Percentiles rank a stretch among this genome's conserved stretches.
Evolutionary conservation across 2,797 vertebrate species (phyloP).

Genomic region (Silurus aristotelis): DNA sequence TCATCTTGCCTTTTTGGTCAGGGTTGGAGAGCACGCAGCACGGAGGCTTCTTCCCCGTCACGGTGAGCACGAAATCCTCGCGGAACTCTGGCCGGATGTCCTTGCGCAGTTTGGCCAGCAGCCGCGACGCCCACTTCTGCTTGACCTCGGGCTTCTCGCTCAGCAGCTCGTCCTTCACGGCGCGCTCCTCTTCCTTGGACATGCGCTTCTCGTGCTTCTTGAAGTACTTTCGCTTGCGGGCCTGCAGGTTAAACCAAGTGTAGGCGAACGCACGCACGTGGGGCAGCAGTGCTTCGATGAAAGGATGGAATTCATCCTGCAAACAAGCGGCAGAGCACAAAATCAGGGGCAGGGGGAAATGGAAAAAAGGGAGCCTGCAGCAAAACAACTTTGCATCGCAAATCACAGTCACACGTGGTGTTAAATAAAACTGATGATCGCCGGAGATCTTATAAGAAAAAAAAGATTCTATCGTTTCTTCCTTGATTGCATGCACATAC

Average conservation of each 20-base stretch:
- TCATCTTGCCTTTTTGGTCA: slow-evolving; percentile 99
- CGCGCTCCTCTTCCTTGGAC: slow-evolving; percentile 99
- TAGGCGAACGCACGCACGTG: slow-evolving; percentile 98
- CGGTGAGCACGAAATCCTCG: slow-evolving; percentile 98
- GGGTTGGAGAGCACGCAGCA: slow-evolving; percentile 99
- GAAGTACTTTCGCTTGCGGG: slow-evolving; percentile 99
- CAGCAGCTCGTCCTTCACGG: slow-evolving; percentile 97
- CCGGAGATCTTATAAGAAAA: neutral
- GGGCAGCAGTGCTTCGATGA: slow-evolving; percentile 98
- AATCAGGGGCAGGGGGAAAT: neutral
- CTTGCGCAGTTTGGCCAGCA: slow-evolving; percentile 96
- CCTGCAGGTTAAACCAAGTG: slow-evolving; percentile 99
- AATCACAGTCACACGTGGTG: neutral
- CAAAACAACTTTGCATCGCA: neutral
- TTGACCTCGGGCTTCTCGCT: slow-evolving; percentile 98
- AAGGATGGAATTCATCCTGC: slow-evolving; percentile 98
- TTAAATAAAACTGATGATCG: neutral
- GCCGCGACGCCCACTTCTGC: slow-evolving; percentile 98
- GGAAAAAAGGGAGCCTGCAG: neutral
- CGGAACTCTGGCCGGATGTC: slow-evolving; percentile 98
- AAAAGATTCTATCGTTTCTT: too few relatives aligned
- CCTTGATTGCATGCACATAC: too few relatives aligned
- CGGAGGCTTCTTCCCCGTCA: slow-evolving; percentile 95
- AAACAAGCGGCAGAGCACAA: neutral
- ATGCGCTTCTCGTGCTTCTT: slow-evolving; percentile 99